Base-by-base conservation (phyloP, 2,797 vertebrate genomes). In the Centropyge bicolor region DNA sequence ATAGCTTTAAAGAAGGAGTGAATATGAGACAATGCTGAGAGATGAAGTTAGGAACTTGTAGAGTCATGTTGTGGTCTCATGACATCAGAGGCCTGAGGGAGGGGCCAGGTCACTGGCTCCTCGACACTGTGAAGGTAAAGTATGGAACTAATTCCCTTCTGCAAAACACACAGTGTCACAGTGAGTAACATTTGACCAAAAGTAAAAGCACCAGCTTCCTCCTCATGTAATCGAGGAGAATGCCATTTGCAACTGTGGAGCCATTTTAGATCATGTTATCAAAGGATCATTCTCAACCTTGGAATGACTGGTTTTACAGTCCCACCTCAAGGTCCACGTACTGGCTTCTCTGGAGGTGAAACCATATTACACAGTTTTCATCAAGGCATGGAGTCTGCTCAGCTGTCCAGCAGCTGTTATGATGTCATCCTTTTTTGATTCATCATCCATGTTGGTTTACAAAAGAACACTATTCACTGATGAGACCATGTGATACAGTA, bases 11-110 rank as follows among this genome's bases (percentile, higher is more conserved):
- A 54, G 43, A 76, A 84, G 41, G 40, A 13, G 54, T 10, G 13
- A 57, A 70, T 59, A 43, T 27, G 41, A 79, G 62, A 76, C 61
- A 27, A n/a, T 60, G 62, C 66, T 79, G 83, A 88, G 62, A 36
- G 19, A 14, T 17, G 41, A 36, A 17, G 64, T 70, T 31, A 73
- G 43, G 27, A 72, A 57, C 46, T 54, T 72, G 72, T 76, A 63
- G 62, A 4, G 65, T 81, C 54, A 68, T 19, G 31, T 48, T 56
- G 49, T 59, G 31, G 49, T 10, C 27, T 31, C 27, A 31, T 31
- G 27, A 57, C 4, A 35, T 49, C 55, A 2, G 9, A 14, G 40
- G 36, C 40, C 31, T 35, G 19, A 57, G 52, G 43, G 11, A 48
- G 5, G 66, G 9, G 36, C 56, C 6, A 78, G 0, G 46, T 19